phyloP scores from a whole-genome alignment of 1,140 invertebrate species.

The Camponotus floridanus region DNA sequence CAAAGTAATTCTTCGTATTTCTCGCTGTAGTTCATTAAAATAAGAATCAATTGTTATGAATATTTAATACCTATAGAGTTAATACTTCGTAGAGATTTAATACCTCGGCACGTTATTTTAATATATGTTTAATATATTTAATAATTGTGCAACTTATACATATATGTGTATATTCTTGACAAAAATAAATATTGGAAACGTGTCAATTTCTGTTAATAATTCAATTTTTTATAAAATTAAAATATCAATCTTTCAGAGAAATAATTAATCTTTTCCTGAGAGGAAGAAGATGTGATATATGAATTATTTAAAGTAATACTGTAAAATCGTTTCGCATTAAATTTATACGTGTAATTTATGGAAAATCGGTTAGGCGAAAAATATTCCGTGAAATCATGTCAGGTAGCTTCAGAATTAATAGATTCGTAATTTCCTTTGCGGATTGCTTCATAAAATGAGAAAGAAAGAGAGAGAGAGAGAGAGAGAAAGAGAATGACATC shows the following conservation, averaged over 20 bases:
- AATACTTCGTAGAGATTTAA: not conserved
- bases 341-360: not conserved
- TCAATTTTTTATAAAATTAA: no score
- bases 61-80: not conserved
- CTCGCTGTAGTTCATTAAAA: not conserved
- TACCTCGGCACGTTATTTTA: no score
- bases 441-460: not conserved
- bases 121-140: no score
- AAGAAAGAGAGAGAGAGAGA: not conserved
- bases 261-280: no score
- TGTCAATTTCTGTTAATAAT: not conserved
- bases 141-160: no score
- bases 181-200: not conserved
- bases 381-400: not conserved
- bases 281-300: no score
- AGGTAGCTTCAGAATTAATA: slow-evolving; percentile 8
- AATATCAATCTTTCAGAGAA: no score
- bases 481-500: not conserved
- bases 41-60: no score
- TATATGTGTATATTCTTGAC: not conserved
- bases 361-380: not conserved
- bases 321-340: not conserved
- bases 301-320: not conserved
- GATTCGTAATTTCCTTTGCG: not conserved
- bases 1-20: not conserved